phyloP scores from a whole-genome alignment of 2,888 invertebrate species.

The Athrips mouffetella region DNA sequence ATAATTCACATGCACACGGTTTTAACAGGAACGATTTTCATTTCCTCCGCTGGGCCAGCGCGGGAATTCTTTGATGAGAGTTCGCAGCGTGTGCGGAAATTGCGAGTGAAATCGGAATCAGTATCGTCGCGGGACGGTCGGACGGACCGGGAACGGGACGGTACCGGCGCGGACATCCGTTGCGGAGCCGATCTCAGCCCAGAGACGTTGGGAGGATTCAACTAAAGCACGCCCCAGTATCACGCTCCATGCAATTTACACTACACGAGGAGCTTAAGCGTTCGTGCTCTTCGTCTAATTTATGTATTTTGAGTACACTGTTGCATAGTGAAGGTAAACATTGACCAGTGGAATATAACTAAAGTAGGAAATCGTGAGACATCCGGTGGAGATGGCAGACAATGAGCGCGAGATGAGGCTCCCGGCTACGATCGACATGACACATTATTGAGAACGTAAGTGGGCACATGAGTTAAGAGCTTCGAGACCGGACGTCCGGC shows the following conservation, averaged over 20 bases:
- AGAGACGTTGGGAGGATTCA: not conserved
- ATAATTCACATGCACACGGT: slow-evolving; percentile 46
- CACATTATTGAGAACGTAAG: not conserved
- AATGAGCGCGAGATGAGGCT: not conserved
- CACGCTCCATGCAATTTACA: slow-evolving; percentile 2
- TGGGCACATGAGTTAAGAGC: not conserved
- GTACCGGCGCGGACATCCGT: not conserved
- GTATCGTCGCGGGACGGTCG: not conserved
- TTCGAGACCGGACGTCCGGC: not conserved
- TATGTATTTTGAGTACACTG: slow-evolving; percentile 4
- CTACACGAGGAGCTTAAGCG: slow-evolving; percentile 5
- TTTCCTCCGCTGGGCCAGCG: slow-evolving; percentile 50
- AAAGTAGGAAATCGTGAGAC: slow-evolving; percentile 10
- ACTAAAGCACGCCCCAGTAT: not conserved
- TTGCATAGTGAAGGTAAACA: slow-evolving; percentile 6
- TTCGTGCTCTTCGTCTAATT: not conserved
- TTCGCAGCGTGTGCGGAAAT: slow-evolving; percentile 32
- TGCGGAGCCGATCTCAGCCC: not conserved
- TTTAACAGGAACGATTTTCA: slow-evolving; percentile 60
- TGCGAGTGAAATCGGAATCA: slow-evolving; percentile 4
- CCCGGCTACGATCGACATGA: not conserved
- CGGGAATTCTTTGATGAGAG: slow-evolving; percentile 42
- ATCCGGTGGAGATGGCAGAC: not conserved
- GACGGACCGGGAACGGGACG: not conserved
- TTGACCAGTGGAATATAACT: not conserved